These are phyloP conservation scores for Zygogramma bicolorata DNA, from an alignment of 2,888 invertebrate genomes.

Conservation along the genomic window DNA sequence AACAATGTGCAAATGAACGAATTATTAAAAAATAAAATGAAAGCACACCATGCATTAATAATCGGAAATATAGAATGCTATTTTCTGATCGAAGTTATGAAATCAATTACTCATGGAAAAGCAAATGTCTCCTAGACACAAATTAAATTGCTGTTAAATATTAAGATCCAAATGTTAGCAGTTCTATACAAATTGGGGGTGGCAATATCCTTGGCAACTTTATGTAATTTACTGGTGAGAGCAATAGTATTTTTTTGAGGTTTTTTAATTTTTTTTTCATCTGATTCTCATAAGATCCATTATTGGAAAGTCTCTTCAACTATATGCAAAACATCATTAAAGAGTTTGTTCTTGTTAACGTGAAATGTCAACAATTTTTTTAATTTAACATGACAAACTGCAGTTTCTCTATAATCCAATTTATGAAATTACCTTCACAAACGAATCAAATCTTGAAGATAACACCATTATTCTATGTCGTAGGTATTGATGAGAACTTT, in stretches of 20 bases:
- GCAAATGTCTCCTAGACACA: neutral
- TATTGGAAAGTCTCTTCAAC: too few relatives aligned
- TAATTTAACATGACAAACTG: too few relatives aligned
- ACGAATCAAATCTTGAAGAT: too few relatives aligned
- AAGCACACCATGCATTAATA: slow-evolving; percentile 42
- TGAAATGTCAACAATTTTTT: too few relatives aligned
- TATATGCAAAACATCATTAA: too few relatives aligned
- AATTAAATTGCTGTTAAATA: neutral
- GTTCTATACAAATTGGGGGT: neutral
- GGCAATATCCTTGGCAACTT: neutral
- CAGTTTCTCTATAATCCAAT: too few relatives aligned
- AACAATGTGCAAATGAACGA: slow-evolving; percentile 53
- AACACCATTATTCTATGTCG: too few relatives aligned
- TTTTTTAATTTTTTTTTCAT: too few relatives aligned
- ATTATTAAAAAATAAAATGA: slow-evolving; percentile 40
- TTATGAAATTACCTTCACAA: too few relatives aligned
- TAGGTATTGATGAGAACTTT: neutral
- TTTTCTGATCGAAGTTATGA: neutral
- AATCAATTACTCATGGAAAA: neutral
- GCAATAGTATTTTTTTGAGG: neutral
- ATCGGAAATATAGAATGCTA: slow-evolving; percentile 3
- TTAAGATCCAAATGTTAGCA: neutral
- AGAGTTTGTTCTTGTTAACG: too few relatives aligned
- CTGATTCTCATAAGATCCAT: too few relatives aligned
- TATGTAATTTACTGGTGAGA: neutral